Base-by-base conservation (phyloP, 2,797 vertebrate species). In the Ispidina lecontei region DNA sequence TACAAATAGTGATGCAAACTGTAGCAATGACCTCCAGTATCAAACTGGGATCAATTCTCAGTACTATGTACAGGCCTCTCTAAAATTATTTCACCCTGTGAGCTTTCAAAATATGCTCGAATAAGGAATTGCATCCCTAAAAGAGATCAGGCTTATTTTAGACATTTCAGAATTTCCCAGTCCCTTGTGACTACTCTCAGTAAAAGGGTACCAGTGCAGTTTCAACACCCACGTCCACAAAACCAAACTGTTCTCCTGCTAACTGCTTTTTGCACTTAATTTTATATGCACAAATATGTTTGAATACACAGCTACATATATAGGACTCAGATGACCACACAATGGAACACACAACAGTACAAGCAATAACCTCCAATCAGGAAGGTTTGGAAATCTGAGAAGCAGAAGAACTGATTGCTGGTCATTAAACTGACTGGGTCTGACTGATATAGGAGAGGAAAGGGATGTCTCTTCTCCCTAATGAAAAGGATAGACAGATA, bases 401-500 rank as follows among this genome's bases (percentile, higher is more conserved):
- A 80, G 69, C 26, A 94, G 68, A 65, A 77, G 46, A 46, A 39
- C 25, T 72, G 65, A 73, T 63, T 29, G 68, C 19, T 91, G 76
- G 37, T 71, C 74, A 68, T 90, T 91, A 96, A 94, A 95, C 91
- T 93, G 96, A 94, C 93, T 91, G 90, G 89, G 91, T 93, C 82
- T 65, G 58, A 76, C 80, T 67, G 84, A 90, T 93, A 73, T 6
- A 77, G 80, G 58, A 91, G 56, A 93, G 83, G 83, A 87, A 86
- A 82, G 69, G 75, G 63, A 89, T 28, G 67, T 77, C 81, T 94
- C 82, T 92, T 85, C 82, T 93, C 93, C 94, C 85, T 83, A 91
- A 97, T 96, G 93, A 96, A 96, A 94, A 96, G 94, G 84, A 91
- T 69, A 68, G 93, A 91, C 96, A 96, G 96, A 95, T 96, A 97